Conservation (phyloP, 2,888 invertebrate genomes). For the Tuta absoluta region DNA sequence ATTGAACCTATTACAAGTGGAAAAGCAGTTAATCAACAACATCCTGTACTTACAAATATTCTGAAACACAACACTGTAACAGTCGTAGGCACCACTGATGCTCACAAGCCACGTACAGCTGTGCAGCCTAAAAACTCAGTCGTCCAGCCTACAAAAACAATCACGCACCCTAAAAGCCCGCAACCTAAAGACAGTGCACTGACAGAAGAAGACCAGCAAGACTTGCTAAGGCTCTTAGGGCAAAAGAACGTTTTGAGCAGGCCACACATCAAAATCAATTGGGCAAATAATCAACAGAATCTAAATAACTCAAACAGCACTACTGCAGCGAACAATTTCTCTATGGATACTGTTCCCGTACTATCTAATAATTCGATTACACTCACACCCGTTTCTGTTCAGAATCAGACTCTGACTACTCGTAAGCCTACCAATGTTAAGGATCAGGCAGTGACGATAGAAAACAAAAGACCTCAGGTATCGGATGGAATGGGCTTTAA, state of each 20-base stretch:
- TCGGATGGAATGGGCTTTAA: not conserved
- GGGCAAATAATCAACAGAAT: not conserved
- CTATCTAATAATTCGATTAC: not conserved
- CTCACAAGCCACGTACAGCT: not conserved
- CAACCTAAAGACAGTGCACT: constrained; percentile 33
- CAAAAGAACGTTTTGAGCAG: constrained; percentile 48
- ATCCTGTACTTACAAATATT: constrained; percentile 35
- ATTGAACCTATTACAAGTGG: constrained; percentile 5
- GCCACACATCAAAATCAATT: not conserved
- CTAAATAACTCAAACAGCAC: not conserved
- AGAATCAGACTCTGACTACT: not conserved
- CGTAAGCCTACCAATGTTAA: not conserved
- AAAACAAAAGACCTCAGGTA: not conserved
- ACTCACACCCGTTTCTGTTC: not conserved
- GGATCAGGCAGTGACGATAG: not conserved
- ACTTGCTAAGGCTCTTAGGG: constrained; percentile 54
- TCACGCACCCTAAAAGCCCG: not conserved
- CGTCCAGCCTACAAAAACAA: not conserved
- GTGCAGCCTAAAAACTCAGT: too few species aligned
- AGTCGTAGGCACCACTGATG: not conserved
- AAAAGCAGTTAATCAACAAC: constrained; percentile 17
- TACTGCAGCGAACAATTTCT: not conserved
- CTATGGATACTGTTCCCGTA: not conserved
- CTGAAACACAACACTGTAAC: constrained; percentile 23
- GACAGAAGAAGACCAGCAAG: constrained; percentile 60